A percentile compares a stretch with the other conserved stretches of the same genome.
phyloP scores from a whole-genome alignment of 2,888 invertebrate species.

The Stramonita haemastoma region DNA sequence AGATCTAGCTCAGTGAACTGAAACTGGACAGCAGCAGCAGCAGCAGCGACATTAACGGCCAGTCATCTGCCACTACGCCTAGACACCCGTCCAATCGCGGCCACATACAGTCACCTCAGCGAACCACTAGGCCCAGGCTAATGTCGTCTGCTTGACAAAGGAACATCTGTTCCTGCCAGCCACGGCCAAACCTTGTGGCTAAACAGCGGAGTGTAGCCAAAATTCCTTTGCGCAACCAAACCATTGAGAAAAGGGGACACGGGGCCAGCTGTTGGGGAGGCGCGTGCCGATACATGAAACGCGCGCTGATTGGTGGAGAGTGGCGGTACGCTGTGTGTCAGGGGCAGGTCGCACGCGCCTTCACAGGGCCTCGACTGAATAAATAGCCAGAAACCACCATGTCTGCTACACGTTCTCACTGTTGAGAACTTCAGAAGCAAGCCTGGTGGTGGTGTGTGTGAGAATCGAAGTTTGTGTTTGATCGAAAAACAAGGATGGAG shows the following conservation, averaged over 20 bases:
- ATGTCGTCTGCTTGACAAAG: background rate
- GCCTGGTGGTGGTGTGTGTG: background rate
- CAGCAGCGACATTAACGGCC: background rate
- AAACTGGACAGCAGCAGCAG: background rate
- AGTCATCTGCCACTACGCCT: background rate
- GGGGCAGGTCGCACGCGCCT: constrained; percentile 25
- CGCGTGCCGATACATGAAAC: constrained; percentile 28
- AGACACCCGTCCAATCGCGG: background rate
- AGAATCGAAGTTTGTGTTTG: background rate
- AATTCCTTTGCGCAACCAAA: constrained; percentile 24
- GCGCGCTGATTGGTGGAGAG: constrained; percentile 19
- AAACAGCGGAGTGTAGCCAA: constrained; percentile 4
- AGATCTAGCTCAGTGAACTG: background rate
- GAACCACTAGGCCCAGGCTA: background rate
- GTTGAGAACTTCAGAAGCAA: background rate
- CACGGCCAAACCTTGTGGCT: background rate
- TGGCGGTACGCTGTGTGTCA: constrained; percentile 30
- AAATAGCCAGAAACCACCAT: background rate
- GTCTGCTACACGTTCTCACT: background rate
- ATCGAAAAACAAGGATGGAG: background rate
- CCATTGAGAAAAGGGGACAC: constrained; percentile 20
- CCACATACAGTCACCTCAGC: background rate
- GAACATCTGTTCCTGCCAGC: background rate
- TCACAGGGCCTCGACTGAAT: background rate
- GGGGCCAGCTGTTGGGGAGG: constrained; percentile 17